Evolutionary conservation across 2,113 vertebrate species (phyloP).

Genomic region (Neogobius melanostomus): DNA sequence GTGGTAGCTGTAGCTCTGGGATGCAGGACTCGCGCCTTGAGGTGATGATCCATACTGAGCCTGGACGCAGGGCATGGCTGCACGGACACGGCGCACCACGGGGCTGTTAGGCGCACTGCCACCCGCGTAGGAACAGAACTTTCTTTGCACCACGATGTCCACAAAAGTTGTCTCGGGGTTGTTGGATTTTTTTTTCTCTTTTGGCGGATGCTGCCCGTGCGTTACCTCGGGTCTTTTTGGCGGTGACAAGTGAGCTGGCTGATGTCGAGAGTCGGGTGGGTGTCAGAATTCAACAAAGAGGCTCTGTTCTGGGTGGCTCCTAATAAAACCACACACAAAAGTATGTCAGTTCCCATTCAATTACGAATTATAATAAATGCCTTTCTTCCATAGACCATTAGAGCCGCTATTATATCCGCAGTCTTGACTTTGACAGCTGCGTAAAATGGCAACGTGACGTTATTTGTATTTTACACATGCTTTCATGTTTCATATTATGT

Average conservation of each 20-base stretch:
- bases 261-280: conserved; percentile 75
- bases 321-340: conserved; percentile 66
- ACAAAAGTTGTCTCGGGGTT: conserved; percentile 12
- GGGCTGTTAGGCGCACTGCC: neutral
- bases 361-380: conserved; percentile 18
- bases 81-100: conserved; percentile 22
- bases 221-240: conserved; percentile 88
- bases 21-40: conserved; percentile 99
- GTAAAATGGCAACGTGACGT: conserved; percentile 2
- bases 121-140: neutral
- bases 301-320: conserved; percentile 70
- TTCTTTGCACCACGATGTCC: neutral
- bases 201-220: conserved; percentile 10
- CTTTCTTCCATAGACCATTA: neutral
- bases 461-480: neutral
- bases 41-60: conserved; percentile 99
- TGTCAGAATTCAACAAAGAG: conserved; percentile 78
- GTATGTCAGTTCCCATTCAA: conserved; percentile 44
- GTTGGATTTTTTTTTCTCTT: neutral
- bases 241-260: conserved; percentile 86
- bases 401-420: neutral
- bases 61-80: conserved; percentile 99
- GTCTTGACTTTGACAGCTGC: neutral
- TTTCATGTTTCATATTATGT: neutral
- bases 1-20: conserved; percentile 99